Conservation (phyloP, 2,888 invertebrate species). For the Tachina lurida region DNA sequence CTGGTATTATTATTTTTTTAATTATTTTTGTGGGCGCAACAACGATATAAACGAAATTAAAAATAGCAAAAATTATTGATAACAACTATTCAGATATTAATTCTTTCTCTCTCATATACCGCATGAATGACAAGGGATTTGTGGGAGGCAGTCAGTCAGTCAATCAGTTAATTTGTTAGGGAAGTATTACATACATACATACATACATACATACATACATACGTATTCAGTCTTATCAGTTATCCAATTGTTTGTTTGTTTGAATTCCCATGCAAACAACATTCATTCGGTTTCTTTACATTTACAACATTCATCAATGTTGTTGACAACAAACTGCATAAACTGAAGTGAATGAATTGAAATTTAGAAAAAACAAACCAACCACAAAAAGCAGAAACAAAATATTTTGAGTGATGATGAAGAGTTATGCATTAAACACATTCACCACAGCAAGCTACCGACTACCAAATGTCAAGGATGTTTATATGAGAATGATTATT, state of each 20-base stretch:
- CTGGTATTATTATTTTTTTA: no score
- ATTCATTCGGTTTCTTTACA: neutral
- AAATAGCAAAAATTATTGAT: slow-evolving; percentile 17
- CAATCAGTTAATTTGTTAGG: neutral
- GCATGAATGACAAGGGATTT: neutral
- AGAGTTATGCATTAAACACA: no score
- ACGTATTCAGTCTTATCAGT: slow-evolving; percentile 18
- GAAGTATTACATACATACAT: neutral
- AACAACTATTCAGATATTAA: slow-evolving; percentile 32
- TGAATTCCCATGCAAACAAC: slow-evolving; percentile 12
- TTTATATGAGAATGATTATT: no score
- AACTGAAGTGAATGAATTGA: slow-evolving; percentile 6
- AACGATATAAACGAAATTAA: slow-evolving; percentile 16
- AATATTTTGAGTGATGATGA: slow-evolving; percentile 14
- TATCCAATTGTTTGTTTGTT: neutral
- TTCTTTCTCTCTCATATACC: slow-evolving; percentile 3
- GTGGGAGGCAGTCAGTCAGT: neutral
- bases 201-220: no score
- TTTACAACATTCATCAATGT: slow-evolving; percentile 2
- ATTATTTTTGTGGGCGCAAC: neutral
- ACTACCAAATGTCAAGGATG: no score
- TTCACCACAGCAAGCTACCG: no score
- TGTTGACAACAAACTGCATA: neutral
- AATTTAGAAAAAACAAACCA: neutral
- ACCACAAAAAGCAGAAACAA: neutral